Conservation (phyloP, 2,888 invertebrate genomes). For the Belgica antarctica region DNA sequence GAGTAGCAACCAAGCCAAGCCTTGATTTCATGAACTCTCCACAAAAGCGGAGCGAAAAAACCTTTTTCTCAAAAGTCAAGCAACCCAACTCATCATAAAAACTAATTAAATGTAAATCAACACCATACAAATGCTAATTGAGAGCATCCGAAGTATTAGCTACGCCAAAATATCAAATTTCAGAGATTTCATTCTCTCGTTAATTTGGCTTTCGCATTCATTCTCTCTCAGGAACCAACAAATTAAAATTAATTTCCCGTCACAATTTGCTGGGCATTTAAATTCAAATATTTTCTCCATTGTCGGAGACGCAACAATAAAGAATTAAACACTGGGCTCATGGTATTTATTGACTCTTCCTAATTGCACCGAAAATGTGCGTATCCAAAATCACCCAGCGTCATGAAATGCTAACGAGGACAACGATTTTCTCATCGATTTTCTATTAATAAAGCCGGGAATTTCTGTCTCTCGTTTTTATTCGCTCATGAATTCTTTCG, state of each 20-base stretch:
- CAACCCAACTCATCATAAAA: too few relatives aligned
- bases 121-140: background rate
- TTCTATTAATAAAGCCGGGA: slow-evolving; percentile 21
- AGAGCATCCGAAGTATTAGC: background rate
- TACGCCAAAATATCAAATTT: background rate
- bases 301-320: too few relatives aligned
- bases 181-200: background rate
- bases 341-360: background rate
- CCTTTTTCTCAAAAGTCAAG: too few relatives aligned
- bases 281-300: too few relatives aligned
- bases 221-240: background rate
- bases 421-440: slow-evolving; percentile 23
- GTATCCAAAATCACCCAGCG: background rate
- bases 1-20: too few relatives aligned
- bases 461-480: background rate
- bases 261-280: too few relatives aligned
- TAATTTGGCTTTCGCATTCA: too few relatives aligned
- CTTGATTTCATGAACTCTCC: too few relatives aligned
- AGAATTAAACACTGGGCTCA: background rate
- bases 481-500: slow-evolving; percentile 1
- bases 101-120: background rate
- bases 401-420: background rate
- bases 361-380: background rate
- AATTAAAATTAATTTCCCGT: background rate
- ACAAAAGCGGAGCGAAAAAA: too few relatives aligned